A percentile compares a stretch with the other conserved stretches of the same genome.
These are phyloP conservation scores for Ellobium chinense DNA, from an alignment of 2,888 invertebrate species.

Conservation along the genomic window DNA sequence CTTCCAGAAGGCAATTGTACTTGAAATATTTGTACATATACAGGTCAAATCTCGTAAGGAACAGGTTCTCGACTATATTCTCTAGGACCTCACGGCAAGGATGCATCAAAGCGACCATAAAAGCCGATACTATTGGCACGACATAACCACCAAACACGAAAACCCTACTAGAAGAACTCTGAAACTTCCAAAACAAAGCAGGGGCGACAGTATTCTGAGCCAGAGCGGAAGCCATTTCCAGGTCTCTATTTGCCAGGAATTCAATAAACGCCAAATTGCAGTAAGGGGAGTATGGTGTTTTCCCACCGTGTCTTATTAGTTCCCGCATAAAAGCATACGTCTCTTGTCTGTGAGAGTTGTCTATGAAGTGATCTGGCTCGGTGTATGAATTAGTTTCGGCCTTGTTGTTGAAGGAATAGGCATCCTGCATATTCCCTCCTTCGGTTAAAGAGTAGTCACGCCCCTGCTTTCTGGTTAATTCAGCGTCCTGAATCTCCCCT, in stretches of 20 bases:
- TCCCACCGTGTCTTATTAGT: background rate
- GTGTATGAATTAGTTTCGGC: background rate
- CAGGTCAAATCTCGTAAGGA: background rate
- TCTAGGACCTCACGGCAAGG: background rate
- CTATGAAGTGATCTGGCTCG: background rate
- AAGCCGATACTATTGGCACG: background rate
- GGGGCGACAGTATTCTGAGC: background rate
- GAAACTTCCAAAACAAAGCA: background rate
- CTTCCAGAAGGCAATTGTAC: background rate
- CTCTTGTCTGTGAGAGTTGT: background rate
- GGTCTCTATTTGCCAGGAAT: background rate
- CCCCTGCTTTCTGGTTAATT: no score
- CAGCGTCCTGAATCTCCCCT: no score
- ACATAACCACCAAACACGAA: background rate
- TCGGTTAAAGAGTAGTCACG: no score
- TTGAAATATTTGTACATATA: background rate
- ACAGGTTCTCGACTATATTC: background rate
- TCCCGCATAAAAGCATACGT: background rate
- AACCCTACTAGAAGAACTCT: background rate
- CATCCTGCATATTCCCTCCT: no score
- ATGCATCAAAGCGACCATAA: background rate
- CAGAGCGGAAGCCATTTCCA: background rate
- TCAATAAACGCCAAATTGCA: background rate
- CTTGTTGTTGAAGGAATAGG: background rate
- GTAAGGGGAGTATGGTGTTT: background rate